Evolutionary conservation across 1,140 invertebrate species (phyloP), one percentile per base, ranked within the genome.

Genomic region (Holotrichia oblita): DNA sequence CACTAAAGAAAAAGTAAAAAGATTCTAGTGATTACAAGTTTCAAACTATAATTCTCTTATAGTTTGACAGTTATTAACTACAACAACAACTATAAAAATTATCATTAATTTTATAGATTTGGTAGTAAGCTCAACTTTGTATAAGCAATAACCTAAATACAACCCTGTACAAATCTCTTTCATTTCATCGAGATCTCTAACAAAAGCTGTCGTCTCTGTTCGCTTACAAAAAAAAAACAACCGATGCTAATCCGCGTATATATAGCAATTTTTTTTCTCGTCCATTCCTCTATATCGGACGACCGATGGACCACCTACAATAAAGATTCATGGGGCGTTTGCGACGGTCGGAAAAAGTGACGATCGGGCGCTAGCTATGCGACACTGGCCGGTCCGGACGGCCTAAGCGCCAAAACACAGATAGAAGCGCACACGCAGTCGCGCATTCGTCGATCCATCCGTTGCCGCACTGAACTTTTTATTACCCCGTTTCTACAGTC

Each of bases 291-390:
- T 34, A 34, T 34, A 34, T 34, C 27, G 27, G 6, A 14, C 48
- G 48, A 55, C n/a, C 48, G 48, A 55, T 69, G 61, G 61, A 22
- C 61, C 61, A 69, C 61, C 61, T 69, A 69, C 61, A 34, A 69
- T 69, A 69, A 69, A 69, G 61, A 69, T 69, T 69, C 61, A 69
- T 69, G 61, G 61, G 61, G 61, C 61, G 61, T 69, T 69, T 69
- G 61, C 20, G 61, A 27, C 61, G 22, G 12, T 69, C 20, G 61
- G 61, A 69, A 69, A 69, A 69, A 69, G 61, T 34, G 61, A 22
- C 61, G 8, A 34, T 14, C 10, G 61, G 61, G 61, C 61, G 61
- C 61, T 69, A 69, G 61, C 61, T 69, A 69, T 69, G 61, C 61
- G 61, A 69, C 61, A 69, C 61, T 69, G 61, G 59, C 59, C 22